Evolutionary conservation across 2,113 vertebrate genomes (phyloP), one percentile per base, ranked within the genome.

Genomic region (Scomber scombrus): DNA sequence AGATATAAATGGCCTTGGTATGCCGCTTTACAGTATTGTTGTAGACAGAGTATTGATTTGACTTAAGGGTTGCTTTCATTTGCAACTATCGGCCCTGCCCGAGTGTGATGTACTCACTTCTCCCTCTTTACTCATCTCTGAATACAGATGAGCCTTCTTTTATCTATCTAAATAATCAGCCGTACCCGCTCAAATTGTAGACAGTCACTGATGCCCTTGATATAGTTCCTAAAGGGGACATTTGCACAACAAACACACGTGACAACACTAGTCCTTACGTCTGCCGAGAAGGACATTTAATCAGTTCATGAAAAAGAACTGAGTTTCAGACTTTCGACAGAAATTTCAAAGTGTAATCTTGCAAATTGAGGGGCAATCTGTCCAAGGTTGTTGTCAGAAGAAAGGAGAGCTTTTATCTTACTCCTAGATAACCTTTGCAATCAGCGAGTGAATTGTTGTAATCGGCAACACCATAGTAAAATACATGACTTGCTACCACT

Each of bases 81-180:
- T 92, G 75, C 85, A 87, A 90, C 61, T 80, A 80, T 73, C 64
- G 23, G 73, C 80, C 62, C 63, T 63, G 56, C 64, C 75, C 19
- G 11, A 69, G 67, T 61, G 56, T 61, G 49, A 81, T 79, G 85
- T 70, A 88, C 84, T 87, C 69, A 75, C 78, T 77, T 67, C 71
- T 81, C 58, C 56, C 62, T 61, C 79, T 74, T 56, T 49, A 56
- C 66, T 58, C 81, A 50, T 50, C 75, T 52, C 68, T 82, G 91
- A 92, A 92, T 93, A 92, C 89, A 88, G 89, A 92, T 91, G 64
- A 89, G 78, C 46, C 19, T 64, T 46, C 72, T 87, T 88, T 89
- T 90, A 91, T 89, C 87, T 81, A 15, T 78, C 62, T 19, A 79
- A 88, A 90, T 84, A 85, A 91, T 92, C 88, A 72, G 61, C 54